Percentiles rank a stretch among this genome's conserved stretches.
Conservation (phyloP, 2,113 vertebrate genomes). For the Tamias sibiricus region DNA sequence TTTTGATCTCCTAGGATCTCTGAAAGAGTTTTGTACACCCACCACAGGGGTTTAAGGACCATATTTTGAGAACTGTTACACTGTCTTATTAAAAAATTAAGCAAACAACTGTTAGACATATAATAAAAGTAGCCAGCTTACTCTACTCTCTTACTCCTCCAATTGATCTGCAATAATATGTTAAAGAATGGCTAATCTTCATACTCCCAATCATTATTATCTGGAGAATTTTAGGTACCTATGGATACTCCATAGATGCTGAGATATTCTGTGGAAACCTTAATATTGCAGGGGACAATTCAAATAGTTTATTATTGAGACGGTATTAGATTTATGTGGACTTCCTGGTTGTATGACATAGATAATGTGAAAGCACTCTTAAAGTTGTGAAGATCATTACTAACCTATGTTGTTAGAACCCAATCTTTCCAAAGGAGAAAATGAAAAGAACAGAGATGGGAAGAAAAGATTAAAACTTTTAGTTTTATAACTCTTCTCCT, state of each 20-base stretch:
- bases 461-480: neutral
- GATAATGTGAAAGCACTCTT: neutral
- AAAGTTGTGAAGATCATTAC: neutral
- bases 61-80: neutral
- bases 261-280: neutral
- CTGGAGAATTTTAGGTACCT: neutral
- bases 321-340: neutral
- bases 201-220: neutral
- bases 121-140: neutral
- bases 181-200: neutral
- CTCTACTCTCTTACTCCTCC: neutral
- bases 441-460: neutral
- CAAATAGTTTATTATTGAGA: neutral
- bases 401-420: neutral
- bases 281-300: neutral
- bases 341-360: neutral
- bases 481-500: conserved; percentile 20
- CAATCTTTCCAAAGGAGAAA: neutral
- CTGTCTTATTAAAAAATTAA: neutral
- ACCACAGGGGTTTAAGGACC: neutral
- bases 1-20: neutral
- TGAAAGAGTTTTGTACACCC: neutral
- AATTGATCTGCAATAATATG: neutral
- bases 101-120: neutral
- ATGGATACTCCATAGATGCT: neutral